Conservation (phyloP, 2,797 vertebrate genomes). For the Mastacembelus armatus region DNA sequence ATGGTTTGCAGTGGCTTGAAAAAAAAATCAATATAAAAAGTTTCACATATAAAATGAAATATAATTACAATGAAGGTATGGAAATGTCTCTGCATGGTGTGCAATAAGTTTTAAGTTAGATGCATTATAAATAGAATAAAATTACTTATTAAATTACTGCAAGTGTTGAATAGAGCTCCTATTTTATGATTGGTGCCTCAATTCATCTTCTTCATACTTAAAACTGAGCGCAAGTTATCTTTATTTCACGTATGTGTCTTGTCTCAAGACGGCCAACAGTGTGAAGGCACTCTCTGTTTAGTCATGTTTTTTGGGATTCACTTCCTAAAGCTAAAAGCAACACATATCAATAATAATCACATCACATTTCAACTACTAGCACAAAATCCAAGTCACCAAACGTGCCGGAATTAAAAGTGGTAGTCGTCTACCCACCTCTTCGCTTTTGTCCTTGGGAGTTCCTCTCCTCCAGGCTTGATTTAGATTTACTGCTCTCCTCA, state of each 20-base stretch:
- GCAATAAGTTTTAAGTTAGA: neutral
- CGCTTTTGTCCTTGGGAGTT: conserved; percentile 62
- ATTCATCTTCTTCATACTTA: neutral
- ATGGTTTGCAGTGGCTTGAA: neutral
- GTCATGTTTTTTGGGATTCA: neutral
- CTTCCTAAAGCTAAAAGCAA: neutral
- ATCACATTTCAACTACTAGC: neutral
- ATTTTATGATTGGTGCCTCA: too few species aligned
- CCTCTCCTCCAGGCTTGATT: conserved; percentile 87
- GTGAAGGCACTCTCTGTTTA: neutral
- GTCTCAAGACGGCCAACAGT: neutral
- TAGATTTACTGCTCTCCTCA: conserved; percentile 89
- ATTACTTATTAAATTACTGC: too few species aligned
- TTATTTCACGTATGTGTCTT: too few species aligned
- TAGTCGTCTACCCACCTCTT: too few species aligned
- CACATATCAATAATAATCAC: neutral
- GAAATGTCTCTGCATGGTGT: neutral
- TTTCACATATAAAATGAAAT: neutral
- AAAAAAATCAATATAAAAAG: neutral
- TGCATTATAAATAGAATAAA: too few species aligned
- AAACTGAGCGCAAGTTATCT: neutral
- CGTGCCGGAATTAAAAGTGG: neutral
- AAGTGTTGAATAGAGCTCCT: too few species aligned
- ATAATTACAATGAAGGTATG: neutral
- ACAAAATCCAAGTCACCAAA: neutral